Base-by-base conservation (phyloP, 2,888 invertebrate genomes). In the Dryocosmus kuriphilus region DNA sequence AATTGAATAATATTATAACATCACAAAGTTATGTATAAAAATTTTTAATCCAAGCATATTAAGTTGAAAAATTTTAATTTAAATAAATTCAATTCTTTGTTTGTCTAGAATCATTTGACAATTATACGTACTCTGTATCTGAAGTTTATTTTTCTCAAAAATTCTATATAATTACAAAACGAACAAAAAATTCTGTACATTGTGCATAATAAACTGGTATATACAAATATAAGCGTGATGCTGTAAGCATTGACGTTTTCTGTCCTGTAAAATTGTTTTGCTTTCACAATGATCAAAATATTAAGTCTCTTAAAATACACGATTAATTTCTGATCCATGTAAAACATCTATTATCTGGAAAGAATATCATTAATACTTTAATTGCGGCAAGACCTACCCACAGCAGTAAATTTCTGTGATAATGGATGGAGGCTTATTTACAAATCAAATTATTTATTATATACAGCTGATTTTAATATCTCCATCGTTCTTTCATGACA, bases 361-460 rank as follows among this genome's bases (percentile, higher is more conserved):
- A 22, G 1, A 51, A n/a, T 55, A 55, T 22, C 22, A 22, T 2
- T 55, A 9, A 55, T 55, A 55, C 22, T 55, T 9, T 22, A 55
- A 55, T 19, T 22, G 22, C 11, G 55, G 2, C 11, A 9, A 22
- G 19, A 19, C 22, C 22, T 22, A 3, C 11, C n/a, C 22, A 1
- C 9, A 55, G 16, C 60, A 60, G 7, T 14, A 71, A 51, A 30
- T 71, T 4, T 8, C n/a, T 55, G 9, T n/a, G 24, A 57, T 51
- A 8, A 71, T 46, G 27, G 19, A 32, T 32, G n/a, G 30, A 71
- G 30, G 7, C 46, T 71, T 71, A 71, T 71, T 55, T 71, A 51
- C 71, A 71, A 30, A 55, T 71, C 19, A 51, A 71, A 55, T 55
- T 71, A 51, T 71, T 71, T 51, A 71, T 71, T 71, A 71, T 71